Conservation (phyloP, 2,888 invertebrate species). For the Panzeria rudis region DNA sequence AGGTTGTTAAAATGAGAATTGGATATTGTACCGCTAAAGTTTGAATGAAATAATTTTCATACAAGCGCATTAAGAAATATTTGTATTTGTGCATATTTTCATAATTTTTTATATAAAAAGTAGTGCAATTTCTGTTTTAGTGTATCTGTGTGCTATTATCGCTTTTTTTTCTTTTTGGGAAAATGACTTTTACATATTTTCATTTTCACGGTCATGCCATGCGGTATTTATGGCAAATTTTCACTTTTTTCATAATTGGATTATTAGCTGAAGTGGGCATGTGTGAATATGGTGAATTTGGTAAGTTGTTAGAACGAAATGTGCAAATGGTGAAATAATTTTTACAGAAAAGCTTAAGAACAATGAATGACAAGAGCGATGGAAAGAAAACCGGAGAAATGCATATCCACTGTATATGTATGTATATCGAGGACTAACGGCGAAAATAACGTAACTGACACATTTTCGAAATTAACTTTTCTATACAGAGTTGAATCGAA, state of each 20-base stretch:
- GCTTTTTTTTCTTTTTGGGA: not conserved
- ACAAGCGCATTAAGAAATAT: not conserved
- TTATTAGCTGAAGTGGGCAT: slow-evolving; percentile 70
- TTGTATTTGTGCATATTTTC: slow-evolving; percentile 5
- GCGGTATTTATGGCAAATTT: slow-evolving; percentile 67
- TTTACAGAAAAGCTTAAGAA: not conserved
- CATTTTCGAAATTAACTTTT: no score
- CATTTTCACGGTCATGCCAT: slow-evolving; percentile 53
- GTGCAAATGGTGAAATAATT: not conserved
- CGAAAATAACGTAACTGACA: no score
- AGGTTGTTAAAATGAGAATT: slow-evolving; percentile 39
- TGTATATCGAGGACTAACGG: no score
- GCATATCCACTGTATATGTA: no score
- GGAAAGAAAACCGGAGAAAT: no score
- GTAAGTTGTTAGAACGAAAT: slow-evolving; percentile 73
- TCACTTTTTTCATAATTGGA: slow-evolving; percentile 71
- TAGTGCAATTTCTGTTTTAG: slow-evolving; percentile 1
- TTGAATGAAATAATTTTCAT: slow-evolving; percentile 20
- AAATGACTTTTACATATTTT: slow-evolving; percentile 51
- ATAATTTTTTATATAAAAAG: not conserved
- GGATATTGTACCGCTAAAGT: not conserved
- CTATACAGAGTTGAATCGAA: no score
- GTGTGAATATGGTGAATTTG: slow-evolving; percentile 78
- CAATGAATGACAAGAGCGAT: no score
- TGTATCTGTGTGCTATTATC: not conserved